Percentiles rank a stretch among this genome's conserved stretches.
Evolutionary conservation across 1,140 invertebrate genomes (phyloP).

Genomic region (Diuraphis noxia): DNA sequence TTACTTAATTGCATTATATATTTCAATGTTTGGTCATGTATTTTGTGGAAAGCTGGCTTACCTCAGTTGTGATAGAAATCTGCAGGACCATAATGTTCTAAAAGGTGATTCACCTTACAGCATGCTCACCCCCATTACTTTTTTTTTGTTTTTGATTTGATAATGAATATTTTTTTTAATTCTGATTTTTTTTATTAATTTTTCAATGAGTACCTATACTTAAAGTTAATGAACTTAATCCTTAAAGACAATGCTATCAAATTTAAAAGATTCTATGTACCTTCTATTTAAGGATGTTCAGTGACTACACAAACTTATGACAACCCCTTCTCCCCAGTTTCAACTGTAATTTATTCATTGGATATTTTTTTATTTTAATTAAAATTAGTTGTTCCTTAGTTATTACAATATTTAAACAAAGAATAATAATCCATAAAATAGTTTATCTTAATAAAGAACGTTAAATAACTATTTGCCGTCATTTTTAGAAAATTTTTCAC

Average conservation of each 20-base stretch:
- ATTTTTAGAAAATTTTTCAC: too few relatives aligned
- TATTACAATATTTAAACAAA: neutral
- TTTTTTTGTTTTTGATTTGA: too few relatives aligned
- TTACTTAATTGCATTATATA: neutral
- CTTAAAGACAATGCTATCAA: neutral
- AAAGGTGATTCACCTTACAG: neutral
- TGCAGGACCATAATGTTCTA: neutral
- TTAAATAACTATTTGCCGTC: too few relatives aligned
- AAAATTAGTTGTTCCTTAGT: too few relatives aligned
- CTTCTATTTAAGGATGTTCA: neutral
- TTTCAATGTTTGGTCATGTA: neutral
- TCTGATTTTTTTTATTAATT: neutral
- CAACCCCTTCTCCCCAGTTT: neutral
- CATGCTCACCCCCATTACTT: too few relatives aligned
- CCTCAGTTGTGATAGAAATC: neutral
- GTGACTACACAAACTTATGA: too few relatives aligned
- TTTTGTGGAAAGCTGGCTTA: neutral
- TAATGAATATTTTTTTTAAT: neutral
- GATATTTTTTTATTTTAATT: too few relatives aligned
- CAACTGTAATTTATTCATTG: neutral
- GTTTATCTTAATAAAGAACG: too few relatives aligned
- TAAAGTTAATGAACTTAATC: too few relatives aligned
- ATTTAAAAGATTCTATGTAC: neutral
- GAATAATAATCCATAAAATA: neutral
- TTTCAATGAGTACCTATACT: neutral